Percentiles rank a stretch among this genome's conserved stretches.
Evolutionary conservation across 2,113 vertebrate genomes (phyloP).

Genomic region (Lathamus discolor): DNA sequence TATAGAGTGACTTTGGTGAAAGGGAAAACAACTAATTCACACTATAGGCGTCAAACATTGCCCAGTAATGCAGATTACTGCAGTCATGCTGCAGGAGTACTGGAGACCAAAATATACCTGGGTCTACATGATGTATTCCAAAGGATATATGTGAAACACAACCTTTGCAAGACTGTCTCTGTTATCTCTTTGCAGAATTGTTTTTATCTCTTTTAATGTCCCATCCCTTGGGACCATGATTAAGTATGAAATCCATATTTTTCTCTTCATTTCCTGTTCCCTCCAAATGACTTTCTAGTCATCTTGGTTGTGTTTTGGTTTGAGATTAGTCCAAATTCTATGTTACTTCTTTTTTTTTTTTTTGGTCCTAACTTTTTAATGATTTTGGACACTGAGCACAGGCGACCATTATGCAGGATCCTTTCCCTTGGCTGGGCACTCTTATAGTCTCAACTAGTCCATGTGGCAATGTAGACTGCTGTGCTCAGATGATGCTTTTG

Average conservation of each 20-base stretch:
- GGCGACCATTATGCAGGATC: not conserved
- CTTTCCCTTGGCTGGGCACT: not conserved
- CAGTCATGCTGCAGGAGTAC: not conserved
- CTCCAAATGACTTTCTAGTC: not conserved
- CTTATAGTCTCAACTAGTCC: not conserved
- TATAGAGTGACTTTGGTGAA: not conserved
- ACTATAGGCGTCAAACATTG: not conserved
- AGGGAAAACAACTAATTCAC: not conserved
- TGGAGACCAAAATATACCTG: not conserved
- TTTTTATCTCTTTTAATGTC: not conserved
- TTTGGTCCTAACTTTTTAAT: rapidly evolving
- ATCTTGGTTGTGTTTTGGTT: not conserved
- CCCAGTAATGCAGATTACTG: not conserved
- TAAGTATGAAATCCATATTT: not conserved
- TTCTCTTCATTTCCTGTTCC: not conserved
- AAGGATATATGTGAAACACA: not conserved
- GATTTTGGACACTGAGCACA: not conserved
- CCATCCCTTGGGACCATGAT: not conserved
- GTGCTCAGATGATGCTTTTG: not conserved
- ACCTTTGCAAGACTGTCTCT: not conserved
- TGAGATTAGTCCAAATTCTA: not conserved
- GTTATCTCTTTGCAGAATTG: not conserved
- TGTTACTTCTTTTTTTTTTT: not conserved
- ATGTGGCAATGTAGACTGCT: not conserved
- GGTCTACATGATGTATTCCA: not conserved